Percentiles rank a stretch among this genome's conserved stretches.
phyloP scores from a whole-genome alignment of 2,797 vertebrate species.

The Molossus molossus region DNA sequence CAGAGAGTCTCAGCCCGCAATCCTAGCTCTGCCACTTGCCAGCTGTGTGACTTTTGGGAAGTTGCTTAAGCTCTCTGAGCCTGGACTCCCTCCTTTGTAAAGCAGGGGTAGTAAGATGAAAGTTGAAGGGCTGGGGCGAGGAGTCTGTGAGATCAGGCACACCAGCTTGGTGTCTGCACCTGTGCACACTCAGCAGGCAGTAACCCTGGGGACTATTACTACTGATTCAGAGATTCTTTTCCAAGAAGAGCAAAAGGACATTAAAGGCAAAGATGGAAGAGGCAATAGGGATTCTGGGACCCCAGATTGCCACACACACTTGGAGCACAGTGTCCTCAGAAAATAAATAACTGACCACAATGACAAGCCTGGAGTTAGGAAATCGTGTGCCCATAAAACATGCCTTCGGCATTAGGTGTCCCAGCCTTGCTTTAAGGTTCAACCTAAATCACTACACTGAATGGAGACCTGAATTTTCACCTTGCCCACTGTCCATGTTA shows the following conservation, averaged over 20 bases:
- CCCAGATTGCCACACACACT: not conserved
- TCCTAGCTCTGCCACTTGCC: not conserved
- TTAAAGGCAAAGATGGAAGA: slow-evolving; percentile 1
- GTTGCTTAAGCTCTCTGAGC: slow-evolving; percentile 35
- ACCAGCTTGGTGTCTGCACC: not conserved
- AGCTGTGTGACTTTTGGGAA: not conserved
- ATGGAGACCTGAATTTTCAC: not conserved
- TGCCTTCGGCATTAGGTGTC: not conserved
- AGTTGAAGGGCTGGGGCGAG: not conserved
- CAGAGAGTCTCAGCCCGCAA: not conserved
- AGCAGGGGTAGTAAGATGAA: not conserved
- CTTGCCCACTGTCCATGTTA: no score
- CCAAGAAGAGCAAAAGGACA: not conserved
- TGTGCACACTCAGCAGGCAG: not conserved
- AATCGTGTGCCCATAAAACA: not conserved
- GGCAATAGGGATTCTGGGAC: not conserved
- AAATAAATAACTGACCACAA: not conserved
- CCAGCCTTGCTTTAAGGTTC: not conserved
- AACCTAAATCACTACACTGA: not conserved
- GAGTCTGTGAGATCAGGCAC: accelerated
- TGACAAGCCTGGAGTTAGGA: not conserved
- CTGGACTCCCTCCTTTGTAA: not conserved
- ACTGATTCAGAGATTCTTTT: not conserved
- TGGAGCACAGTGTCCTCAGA: not conserved
- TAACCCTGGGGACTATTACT: not conserved